A percentile compares a stretch with the other conserved stretches of the same genome.
Evolutionary conservation across 2,113 vertebrate genomes (phyloP).

Genomic region (Labeo rohita): DNA sequence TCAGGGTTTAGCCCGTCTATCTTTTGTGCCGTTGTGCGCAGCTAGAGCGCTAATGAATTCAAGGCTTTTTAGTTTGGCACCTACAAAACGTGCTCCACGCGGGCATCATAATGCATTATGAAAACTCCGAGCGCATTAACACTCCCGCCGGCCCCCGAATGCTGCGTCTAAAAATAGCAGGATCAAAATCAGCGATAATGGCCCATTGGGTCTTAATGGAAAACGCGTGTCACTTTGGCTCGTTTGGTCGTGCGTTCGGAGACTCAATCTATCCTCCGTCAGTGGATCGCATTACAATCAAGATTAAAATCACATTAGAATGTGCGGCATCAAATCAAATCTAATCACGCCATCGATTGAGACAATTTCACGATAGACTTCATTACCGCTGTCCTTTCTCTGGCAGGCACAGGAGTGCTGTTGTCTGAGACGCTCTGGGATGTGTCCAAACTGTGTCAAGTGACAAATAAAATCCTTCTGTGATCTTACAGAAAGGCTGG

Average conservation of each 20-base stretch:
- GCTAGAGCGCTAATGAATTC: constrained; percentile 53
- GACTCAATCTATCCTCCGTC: constrained; percentile 33
- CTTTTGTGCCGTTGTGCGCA: constrained; percentile 30
- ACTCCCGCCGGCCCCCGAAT: constrained; percentile 22
- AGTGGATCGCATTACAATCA: constrained; percentile 10
- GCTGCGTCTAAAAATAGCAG: constrained; percentile 42
- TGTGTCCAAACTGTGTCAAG: background rate
- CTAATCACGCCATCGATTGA: constrained; percentile 27
- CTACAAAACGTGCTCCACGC: constrained; percentile 44
- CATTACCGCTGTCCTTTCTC: constrained; percentile 8
- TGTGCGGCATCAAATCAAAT: constrained; percentile 41
- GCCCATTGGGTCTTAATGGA: constrained; percentile 49
- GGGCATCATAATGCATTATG: constrained; percentile 51
- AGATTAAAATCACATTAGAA: constrained; percentile 51
- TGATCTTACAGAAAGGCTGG: background rate
- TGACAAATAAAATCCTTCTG: background rate
- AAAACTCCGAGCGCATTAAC: constrained; percentile 52
- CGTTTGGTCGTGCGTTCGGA: background rate
- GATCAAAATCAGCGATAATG: constrained; percentile 46
- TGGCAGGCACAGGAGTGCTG: background rate
- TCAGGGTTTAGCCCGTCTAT: constrained; percentile 35
- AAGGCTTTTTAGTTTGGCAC: constrained; percentile 52
- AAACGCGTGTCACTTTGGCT: constrained; percentile 2
- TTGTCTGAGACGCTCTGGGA: background rate
- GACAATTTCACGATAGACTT: constrained; percentile 14